Base-by-base conservation (phyloP, 2,888 invertebrate species). In the Seira musarum region DNA sequence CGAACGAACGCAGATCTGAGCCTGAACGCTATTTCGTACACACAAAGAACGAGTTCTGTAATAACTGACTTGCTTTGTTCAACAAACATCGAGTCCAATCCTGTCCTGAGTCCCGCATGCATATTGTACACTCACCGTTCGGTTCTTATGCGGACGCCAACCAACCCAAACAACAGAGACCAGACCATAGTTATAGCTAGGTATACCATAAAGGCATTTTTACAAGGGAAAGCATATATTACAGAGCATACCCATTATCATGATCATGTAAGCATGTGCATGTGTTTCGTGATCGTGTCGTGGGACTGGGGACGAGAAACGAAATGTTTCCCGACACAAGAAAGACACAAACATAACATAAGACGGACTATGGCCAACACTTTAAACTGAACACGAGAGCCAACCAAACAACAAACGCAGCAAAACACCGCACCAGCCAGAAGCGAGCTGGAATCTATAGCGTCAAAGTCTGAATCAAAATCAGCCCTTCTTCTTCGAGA, bases 381-480 rank as follows among this genome's bases (percentile, higher is more conserved):
- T 73, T 73, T 73, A 65, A 65, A 65, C 22, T 30, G 72, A 64
- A 30, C 35, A 57, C 15, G 17, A 6, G 24, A 69, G 35, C 17
- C 57, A 69, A 35, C 69, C 69, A 71, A 71, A n/a, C 46, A 70
- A 70, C 25, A n/a, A 53, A 40, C 30, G 17, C 30, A 60, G 46
- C 53, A 68, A n/a, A n/a, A n/a, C n/a, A n/a, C n/a, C n/a, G 24
- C 22, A 61, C 70, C 71, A 71, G 71, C 63, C 63, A 72, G 24
- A 49, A 64, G 17, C 72, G 25, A 66, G 67, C 67, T 75, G 75
- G 75, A 75, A 66, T 75, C n/a, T n/a, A 73, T 67, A 67, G 75
- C 75, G 75, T 75, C 67, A 75, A 75, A 53, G 61, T 75, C 75
- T 75, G 74, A 74, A 74, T 74, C 66, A 46, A 22, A 74, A 74